A percentile compares a stretch with the other conserved stretches of the same genome.
phyloP scores from a whole-genome alignment of 2,797 vertebrate species.

The Sarcoramphus papa region DNA sequence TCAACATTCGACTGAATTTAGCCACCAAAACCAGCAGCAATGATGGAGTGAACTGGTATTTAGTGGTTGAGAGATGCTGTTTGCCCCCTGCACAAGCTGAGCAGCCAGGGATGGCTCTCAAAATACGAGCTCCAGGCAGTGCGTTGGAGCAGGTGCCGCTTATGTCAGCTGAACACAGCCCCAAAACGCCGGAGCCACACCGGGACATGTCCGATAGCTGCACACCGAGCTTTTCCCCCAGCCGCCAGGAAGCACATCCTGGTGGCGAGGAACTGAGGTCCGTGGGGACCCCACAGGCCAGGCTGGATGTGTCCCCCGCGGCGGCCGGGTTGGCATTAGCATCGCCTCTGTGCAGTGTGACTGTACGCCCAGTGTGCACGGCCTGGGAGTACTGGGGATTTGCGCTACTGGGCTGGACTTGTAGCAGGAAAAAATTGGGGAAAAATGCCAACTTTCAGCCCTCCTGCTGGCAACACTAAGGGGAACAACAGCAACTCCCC shows the following conservation, averaged over 20 bases:
- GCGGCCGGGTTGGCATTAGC: not conserved
- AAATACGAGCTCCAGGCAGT: accelerated
- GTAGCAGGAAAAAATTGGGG: accelerated
- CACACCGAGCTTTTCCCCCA: not conserved
- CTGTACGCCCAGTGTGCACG: accelerated
- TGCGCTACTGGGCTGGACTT: not conserved
- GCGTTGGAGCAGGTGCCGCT: not conserved
- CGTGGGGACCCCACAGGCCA: not conserved
- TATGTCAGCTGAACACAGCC: not conserved
- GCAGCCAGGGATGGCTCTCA: not conserved
- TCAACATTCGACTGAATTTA: not conserved
- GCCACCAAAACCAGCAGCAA: not conserved
- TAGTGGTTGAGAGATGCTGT: not conserved
- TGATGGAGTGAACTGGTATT: not conserved
- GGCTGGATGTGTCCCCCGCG: accelerated
- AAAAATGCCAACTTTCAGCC: not conserved
- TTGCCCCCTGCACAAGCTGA: accelerated
- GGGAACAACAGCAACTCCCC: not conserved
- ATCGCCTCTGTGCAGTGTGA: not conserved
- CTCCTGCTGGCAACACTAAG: not conserved
- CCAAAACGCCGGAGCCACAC: accelerated
- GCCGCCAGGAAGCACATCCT: accelerated
- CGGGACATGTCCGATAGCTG: accelerated
- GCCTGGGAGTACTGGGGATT: not conserved
- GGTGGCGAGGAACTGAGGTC: not conserved